Conservation (phyloP, 2,888 invertebrate genomes). For the Erebia epiphron region DNA sequence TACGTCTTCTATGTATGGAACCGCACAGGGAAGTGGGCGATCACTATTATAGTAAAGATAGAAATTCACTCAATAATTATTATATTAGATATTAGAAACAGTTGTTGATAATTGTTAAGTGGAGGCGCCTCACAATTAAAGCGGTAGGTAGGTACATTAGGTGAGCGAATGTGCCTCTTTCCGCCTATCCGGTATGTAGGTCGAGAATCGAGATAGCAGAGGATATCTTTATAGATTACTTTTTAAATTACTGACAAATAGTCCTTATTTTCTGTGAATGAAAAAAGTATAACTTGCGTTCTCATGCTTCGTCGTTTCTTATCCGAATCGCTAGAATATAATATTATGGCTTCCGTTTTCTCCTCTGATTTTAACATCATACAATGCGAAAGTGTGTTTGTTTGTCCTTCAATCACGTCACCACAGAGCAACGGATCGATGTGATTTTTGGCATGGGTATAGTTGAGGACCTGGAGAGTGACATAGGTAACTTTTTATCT, state of each 20-base stretch:
- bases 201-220: background rate
- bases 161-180: constrained; percentile 12
- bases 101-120: constrained; percentile 17
- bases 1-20: background rate
- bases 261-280: too few relatives aligned
- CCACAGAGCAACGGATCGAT: too few relatives aligned
- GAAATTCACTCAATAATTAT: constrained; percentile 4
- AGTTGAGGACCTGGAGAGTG: too few relatives aligned
- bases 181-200: constrained; percentile 6
- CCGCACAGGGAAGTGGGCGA: constrained; percentile 13
- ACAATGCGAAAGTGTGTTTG: too few relatives aligned
- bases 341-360: too few relatives aligned
- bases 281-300: too few relatives aligned
- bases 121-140: constrained; percentile 3
- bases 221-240: background rate
- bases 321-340: too few relatives aligned
- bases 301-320: too few relatives aligned
- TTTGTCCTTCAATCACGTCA: too few relatives aligned
- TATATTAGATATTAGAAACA: constrained; percentile 9
- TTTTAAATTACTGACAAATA: background rate
- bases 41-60: background rate
- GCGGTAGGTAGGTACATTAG: constrained; percentile 20
- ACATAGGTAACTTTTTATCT: too few relatives aligned
- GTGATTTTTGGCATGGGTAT: too few relatives aligned
- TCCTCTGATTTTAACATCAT: too few relatives aligned